Evolutionary conservation across 2,113 vertebrate genomes (phyloP), one percentile per base, ranked within the genome.

Genomic region (Reinhardtius hippoglossoides): DNA sequence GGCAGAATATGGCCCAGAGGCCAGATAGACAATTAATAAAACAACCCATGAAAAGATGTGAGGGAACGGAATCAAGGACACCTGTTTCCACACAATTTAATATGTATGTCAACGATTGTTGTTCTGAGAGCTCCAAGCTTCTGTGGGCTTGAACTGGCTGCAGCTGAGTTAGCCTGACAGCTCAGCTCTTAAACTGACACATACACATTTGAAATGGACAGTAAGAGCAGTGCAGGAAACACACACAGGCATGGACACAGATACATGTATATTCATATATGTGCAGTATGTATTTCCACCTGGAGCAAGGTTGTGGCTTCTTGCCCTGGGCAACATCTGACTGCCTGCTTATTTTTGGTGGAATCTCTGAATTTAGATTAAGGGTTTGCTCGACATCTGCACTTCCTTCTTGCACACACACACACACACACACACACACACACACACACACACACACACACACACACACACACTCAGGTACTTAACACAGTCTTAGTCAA

Each of bases 281-380:
- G 20, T 62, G 21, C 7, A 21, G 54, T 52, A 65, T 67, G 16
- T 31, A 26, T 59, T 50, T 2, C 48, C 26, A 48, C 60, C 56
- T 9, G 5, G 48, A 70, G 56, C 37, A 48, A 0, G 26, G 14
- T 48, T 58, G 27, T 63, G 62, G 68, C 44, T 69, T 65, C 40
- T 60, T 35, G 14, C 57, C 48, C 46, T 42, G 50, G 35, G 21
- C 65, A 77, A 15, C 23, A 37, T 70, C 58, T 70, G 64, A 76
- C 59, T 44, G 42, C 31, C 35, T 65, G 24, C 73, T 80, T 73
- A 79, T 79, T 67, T 72, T 52, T 72, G 60, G 14, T 67, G 67
- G 67, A 61, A 76, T 80, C 67, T 61, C 6, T 15, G 73, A 73
- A 71, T 80, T 73, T 74, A 52, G 48, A 80, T 65, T 56, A 66